Evolutionary conservation across 2,797 vertebrate genomes (phyloP), one percentile per base, ranked within the genome.

Genomic region (Dendrocincla fuliginosa): DNA sequence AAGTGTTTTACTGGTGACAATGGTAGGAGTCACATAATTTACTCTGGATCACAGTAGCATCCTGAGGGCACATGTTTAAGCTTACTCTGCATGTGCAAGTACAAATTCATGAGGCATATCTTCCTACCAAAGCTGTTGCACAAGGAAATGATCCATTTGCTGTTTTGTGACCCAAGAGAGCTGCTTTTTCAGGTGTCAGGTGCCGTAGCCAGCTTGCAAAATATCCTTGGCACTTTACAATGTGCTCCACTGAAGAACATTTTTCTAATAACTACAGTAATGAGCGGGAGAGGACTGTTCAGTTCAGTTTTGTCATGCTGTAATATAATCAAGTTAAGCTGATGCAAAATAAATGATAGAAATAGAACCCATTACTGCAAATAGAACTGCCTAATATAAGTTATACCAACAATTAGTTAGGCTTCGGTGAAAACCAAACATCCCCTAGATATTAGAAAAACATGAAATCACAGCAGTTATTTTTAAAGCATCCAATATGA

Each of bases 381-480:
- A 96, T 75, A 93, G 91, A 97, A 87, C 86, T 65, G 85, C 33
- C 91, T 82, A 89, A 89, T 89, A 56, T 94, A 93, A 95, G 87
- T 86, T 93, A 93, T 88, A 95, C 68, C 47, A 87, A 81, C 78
- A 96, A 95, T 95, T 95, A 96, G 61, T 76, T 86, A 91, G 74
- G 85, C 95, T 96, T 97, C 67, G 16, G 88, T 91, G 96, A 96
- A 97, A 97, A 91, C 69, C 39, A 94, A 95, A 93, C 85, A 94
- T 95, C 91, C 35, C 67, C 35, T 69, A 85, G 89, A 94, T 96
- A 96, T 97, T 95, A 96, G 93, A 92, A 96, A 96, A 97, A 93
- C 87, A 95, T 80, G 65, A 95, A 96, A 96, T 95, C 84, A 84
- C 63, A 78, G 78, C 30, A 93, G 87, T 85, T 97, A 92, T 96